These are phyloP conservation scores for Strix uralensis DNA, from an alignment of 2,113 vertebrate genomes.

Conservation along the genomic window DNA sequence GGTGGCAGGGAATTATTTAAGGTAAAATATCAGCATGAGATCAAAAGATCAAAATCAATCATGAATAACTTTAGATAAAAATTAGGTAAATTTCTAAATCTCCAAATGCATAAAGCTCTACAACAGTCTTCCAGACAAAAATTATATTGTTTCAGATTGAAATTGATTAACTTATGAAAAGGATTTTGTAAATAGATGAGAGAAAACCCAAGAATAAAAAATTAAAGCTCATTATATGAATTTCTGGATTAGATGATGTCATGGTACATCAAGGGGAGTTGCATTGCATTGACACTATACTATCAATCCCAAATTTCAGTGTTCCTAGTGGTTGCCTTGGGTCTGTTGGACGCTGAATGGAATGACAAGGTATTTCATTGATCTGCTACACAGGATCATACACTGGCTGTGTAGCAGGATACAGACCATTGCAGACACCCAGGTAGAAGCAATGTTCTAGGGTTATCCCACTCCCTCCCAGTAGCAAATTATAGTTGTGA, in stretches of 20 bases:
- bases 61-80: background rate
- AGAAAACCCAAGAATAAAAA: background rate
- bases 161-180: background rate
- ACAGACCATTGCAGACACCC: background rate
- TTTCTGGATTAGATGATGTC: background rate
- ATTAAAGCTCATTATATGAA: background rate
- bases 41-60: background rate
- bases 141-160: background rate
- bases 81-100: background rate
- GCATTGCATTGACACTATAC: background rate
- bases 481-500: background rate
- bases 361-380: background rate
- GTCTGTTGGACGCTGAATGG: background rate
- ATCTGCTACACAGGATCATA: background rate
- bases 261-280: background rate
- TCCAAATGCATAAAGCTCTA: background rate
- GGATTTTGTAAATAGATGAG: background rate
- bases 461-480: background rate
- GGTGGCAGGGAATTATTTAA: background rate
- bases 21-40: background rate
- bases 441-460: background rate
- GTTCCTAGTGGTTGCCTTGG: background rate
- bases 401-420: background rate
- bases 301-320: background rate
- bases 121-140: background rate